Evolutionary conservation across 2,888 invertebrate genomes (phyloP), one percentile per base, ranked within the genome.

Genomic region (Patella depressa): DNA sequence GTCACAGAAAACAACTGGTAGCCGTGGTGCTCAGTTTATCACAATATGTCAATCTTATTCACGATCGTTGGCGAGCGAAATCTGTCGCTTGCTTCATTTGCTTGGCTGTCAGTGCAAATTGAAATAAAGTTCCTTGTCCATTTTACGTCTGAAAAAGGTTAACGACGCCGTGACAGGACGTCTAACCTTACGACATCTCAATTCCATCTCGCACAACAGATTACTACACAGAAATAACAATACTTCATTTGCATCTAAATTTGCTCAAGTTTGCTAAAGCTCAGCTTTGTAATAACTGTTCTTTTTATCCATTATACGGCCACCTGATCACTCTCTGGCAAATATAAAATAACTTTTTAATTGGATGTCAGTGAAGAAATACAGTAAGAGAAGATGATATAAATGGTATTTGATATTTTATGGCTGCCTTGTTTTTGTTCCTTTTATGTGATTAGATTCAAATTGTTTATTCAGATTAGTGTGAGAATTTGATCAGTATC

Each of bases 191-290:
- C 70, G 71, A 76, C 76, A 70, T 53, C 71, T 76, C 76, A 70
- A 76, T 76, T 76, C 72, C 71, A 57, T 45, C 57, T 54, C 54
- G 29, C 72, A 72, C 57, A 59, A 57, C 71, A 54, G 72, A 75
- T 78, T 75, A 78, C 75, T 54, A 17, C 29, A 65, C 65, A 54
- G 65, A 78, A 78, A 78, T 75, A 59, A 78, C 73, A 78, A 78
- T 75, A 65, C 71, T 59, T 78, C 78, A 78, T 78, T 78, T 78
- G 75, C 78, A 78, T 75, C 71, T 78, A 78, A 78, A 78, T 78
- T 72, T 54, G 53, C 69, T 53, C 78, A 11, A 59, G 24, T 53
- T 65, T 53, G 65, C 65, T 65, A 74, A 72, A 54, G 73, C 73
- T 55, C 55, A 53, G 77, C 73, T 54, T 45, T 29, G 65, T 75